Conservation (phyloP, 2,888 invertebrate species). For the Ormyrus rosae region DNA sequence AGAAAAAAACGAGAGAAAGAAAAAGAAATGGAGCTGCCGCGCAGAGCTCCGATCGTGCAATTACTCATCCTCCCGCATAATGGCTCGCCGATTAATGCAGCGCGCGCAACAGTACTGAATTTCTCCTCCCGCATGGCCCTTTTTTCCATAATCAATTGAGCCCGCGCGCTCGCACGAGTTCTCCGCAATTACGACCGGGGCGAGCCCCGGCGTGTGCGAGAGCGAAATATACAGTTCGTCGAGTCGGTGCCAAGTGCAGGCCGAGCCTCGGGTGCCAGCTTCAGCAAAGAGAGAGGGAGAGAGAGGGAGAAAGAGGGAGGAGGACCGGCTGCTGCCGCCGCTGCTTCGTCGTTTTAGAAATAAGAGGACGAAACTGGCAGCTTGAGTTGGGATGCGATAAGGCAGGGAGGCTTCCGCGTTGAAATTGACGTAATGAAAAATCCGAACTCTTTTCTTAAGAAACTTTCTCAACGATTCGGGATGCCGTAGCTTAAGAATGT, state of each 20-base stretch:
- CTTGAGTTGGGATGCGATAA: background rate
- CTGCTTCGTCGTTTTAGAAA: constrained; percentile 18
- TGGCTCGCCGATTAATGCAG: constrained; percentile 39
- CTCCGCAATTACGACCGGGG: constrained; percentile 24
- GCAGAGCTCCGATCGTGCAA: no score
- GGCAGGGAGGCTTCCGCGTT: background rate
- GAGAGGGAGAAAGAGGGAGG: background rate
- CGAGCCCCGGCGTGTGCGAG: background rate
- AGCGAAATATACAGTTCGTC: constrained; percentile 15
- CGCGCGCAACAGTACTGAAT: constrained; percentile 5
- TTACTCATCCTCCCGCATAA: background rate
- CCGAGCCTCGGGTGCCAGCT: constrained; percentile 12
- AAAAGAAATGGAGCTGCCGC: no score
- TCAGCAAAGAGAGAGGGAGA: constrained; percentile 2
- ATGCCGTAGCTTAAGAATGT: no score
- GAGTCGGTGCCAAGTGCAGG: constrained; percentile 48
- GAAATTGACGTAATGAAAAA: no score
- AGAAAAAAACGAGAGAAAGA: no score
- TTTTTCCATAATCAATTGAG: constrained; percentile 35
- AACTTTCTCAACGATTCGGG: no score
- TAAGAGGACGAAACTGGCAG: background rate
- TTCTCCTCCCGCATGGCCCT: background rate
- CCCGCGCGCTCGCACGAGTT: background rate
- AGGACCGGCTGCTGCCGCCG: background rate
- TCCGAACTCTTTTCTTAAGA: no score